Conservation (phyloP, 2,113 vertebrate species). For the Chionis minor region DNA sequence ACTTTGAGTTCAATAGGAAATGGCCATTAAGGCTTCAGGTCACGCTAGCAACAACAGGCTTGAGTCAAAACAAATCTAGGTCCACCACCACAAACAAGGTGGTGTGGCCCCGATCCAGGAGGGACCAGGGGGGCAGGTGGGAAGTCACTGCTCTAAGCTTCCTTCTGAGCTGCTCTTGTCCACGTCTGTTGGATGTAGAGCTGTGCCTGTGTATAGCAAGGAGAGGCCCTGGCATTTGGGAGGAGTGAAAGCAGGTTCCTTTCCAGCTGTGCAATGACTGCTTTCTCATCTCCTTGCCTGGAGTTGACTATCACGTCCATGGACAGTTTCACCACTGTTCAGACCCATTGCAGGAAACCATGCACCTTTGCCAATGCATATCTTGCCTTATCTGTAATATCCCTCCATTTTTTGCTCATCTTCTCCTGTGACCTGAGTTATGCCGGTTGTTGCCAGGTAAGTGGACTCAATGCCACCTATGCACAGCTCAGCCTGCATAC, state of each 20-base stretch:
- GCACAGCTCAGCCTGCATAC: background rate
- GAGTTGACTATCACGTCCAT: background rate
- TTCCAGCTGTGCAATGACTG: background rate
- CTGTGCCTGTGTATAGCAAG: background rate
- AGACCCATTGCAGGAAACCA: background rate
- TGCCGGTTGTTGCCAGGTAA: background rate
- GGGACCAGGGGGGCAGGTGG: too few relatives aligned
- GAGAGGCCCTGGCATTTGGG: background rate
- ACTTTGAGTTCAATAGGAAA: constrained; percentile 43
- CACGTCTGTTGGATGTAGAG: background rate
- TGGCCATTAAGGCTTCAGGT: constrained; percentile 24
- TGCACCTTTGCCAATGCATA: background rate
- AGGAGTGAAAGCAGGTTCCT: background rate
- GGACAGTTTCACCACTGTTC: background rate
- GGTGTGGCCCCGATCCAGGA: background rate
- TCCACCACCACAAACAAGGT: background rate
- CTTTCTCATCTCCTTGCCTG: background rate
- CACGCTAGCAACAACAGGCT: background rate
- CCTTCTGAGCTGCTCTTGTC: background rate
- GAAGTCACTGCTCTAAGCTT: background rate
- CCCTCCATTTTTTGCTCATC: background rate
- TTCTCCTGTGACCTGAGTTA: background rate
- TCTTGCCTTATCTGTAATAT: background rate
- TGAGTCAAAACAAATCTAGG: constrained; percentile 30
- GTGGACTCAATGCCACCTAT: background rate